These are phyloP conservation scores for Nemoura dubitans DNA, from an alignment of 2,888 invertebrate species.

Conservation along the genomic window DNA sequence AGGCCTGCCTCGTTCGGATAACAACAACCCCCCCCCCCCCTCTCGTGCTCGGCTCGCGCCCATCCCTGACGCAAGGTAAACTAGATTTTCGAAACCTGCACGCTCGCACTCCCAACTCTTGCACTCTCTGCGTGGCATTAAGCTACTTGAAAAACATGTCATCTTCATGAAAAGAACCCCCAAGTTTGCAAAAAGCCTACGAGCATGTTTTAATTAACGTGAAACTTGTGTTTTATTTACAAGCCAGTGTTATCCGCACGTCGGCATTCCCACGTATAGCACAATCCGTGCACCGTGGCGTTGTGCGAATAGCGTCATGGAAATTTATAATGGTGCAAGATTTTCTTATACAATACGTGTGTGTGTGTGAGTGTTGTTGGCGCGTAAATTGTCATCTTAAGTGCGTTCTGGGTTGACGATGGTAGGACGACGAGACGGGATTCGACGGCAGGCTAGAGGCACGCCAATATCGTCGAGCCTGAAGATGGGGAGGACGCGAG, in stretches of 20 bases:
- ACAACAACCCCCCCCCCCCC: background rate
- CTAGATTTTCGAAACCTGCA: background rate
- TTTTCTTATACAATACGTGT: background rate
- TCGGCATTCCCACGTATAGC: background rate
- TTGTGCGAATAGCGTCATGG: background rate
- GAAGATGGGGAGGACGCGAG: background rate
- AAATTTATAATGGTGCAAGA: background rate
- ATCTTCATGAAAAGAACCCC: background rate
- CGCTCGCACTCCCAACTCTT: background rate
- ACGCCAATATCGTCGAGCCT: background rate
- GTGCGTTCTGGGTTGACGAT: background rate
- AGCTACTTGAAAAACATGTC: constrained; percentile 3
- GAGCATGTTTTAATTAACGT: constrained; percentile 24
- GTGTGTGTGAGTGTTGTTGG: background rate
- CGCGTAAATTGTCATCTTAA: background rate
- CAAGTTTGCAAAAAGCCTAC: constrained; percentile 14
- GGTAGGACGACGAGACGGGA: background rate
- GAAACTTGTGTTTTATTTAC: constrained; percentile 29
- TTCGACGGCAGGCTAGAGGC: background rate
- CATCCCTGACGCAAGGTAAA: too few relatives aligned
- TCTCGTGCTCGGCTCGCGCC: too few relatives aligned
- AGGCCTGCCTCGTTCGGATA: background rate
- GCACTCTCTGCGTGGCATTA: background rate
- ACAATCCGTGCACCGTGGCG: background rate
- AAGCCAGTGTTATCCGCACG: constrained; percentile 8